Conservation (phyloP, 2,888 invertebrate species). For the Phortica magna region DNA sequence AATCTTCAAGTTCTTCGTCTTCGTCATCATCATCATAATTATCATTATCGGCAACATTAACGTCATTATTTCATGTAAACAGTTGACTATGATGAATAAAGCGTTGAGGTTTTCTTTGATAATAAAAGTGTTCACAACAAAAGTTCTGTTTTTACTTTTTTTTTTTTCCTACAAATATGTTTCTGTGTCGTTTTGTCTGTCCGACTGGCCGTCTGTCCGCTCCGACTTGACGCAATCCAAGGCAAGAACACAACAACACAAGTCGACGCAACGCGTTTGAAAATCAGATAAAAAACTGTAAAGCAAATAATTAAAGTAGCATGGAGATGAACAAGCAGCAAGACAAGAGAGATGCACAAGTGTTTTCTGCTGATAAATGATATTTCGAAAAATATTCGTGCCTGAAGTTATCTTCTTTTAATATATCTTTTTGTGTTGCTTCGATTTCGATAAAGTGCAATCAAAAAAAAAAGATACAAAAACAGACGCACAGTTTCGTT, state of each 20-base stretch:
- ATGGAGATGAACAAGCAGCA: neutral
- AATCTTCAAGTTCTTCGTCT: neutral
- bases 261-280: neutral
- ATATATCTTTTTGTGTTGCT: neutral
- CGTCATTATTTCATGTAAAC: neutral
- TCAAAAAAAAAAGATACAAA: conserved; percentile 13
- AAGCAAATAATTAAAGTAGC: conserved; percentile 12
- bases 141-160: too few species aligned
- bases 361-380: conserved; percentile 21
- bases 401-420: neutral
- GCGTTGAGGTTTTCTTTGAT: too few species aligned
- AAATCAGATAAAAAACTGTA: conserved; percentile 17
- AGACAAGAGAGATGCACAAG: neutral
- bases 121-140: too few species aligned
- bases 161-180: neutral
- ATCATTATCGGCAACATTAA: too few species aligned
- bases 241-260: neutral
- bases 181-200: neutral
- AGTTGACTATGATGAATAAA: too few species aligned
- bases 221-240: neutral
- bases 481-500: neutral
- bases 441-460: neutral
- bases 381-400: conserved; percentile 12
- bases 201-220: neutral
- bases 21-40: neutral